Evolutionary conservation across 1,140 invertebrate species (phyloP).

Genomic region (Xylocopa sonorina): DNA sequence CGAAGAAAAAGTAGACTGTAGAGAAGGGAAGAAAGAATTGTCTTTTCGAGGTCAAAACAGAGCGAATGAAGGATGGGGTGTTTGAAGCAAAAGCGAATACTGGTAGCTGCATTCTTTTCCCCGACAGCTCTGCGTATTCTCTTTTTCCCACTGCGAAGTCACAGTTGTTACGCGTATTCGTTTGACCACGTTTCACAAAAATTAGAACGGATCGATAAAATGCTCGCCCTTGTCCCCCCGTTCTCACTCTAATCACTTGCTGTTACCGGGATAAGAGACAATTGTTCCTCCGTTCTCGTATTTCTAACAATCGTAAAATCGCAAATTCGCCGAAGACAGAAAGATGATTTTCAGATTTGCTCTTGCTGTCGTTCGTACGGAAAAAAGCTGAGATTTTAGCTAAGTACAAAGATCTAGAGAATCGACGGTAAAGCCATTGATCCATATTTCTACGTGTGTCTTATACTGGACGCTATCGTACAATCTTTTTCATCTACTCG

Average conservation of each 20-base stretch:
- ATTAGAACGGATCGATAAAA: constrained; percentile 1
- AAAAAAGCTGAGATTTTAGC: background rate
- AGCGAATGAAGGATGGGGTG: too few species aligned
- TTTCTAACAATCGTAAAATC: too few species aligned
- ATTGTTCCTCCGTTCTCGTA: too few species aligned
- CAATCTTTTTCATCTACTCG: constrained; percentile 33
- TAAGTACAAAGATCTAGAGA: constrained; percentile 9
- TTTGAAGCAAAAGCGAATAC: too few species aligned
- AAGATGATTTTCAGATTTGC: background rate
- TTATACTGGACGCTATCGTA: constrained; percentile 27
- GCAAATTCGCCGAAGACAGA: too few species aligned
- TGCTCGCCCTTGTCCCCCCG: background rate
- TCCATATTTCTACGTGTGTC: constrained; percentile 6
- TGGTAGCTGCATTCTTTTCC: too few species aligned
- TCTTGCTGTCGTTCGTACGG: constrained; percentile 16
- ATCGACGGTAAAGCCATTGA: constrained; percentile 1
- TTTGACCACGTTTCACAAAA: background rate
- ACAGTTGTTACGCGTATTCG: background rate
- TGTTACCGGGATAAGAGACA: too few species aligned
- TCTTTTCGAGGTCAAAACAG: background rate
- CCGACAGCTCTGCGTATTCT: too few species aligned
- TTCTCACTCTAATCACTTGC: constrained; percentile 10
- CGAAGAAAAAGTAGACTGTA: too few species aligned
- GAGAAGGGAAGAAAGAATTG: too few species aligned
- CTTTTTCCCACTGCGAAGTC: background rate